These are phyloP conservation scores for Xiphorhynchus erythropygius DNA, from an alignment of 2,797 vertebrate species.

Conservation along the genomic window DNA sequence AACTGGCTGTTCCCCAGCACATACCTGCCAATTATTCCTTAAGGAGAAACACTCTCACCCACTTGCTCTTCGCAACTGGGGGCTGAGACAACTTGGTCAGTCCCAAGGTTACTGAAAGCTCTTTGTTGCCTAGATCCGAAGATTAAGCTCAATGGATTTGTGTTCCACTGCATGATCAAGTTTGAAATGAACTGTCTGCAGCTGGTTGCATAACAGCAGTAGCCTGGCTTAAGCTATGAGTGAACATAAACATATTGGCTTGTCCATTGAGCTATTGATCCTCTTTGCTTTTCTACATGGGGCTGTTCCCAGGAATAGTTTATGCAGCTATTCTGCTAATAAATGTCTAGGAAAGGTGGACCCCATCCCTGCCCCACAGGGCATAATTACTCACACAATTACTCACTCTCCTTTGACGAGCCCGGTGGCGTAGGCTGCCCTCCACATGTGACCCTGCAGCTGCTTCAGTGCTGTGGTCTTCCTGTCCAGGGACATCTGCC, in stretches of 20 bases:
- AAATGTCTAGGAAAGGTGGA: not conserved
- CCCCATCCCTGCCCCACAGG: not conserved
- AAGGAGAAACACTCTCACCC: not conserved
- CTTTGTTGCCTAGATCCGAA: not conserved
- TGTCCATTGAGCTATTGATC: not conserved
- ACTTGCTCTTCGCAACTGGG: not conserved
- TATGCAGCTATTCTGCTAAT: not conserved
- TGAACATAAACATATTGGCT: accelerated
- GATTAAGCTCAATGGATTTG: not conserved
- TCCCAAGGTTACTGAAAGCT: not conserved
- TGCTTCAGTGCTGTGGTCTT: constrained; percentile 95
- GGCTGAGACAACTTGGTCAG: not conserved
- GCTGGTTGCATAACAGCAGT: not conserved
- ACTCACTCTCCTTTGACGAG: constrained; percentile 95
- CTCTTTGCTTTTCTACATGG: not conserved
- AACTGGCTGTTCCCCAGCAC: not conserved
- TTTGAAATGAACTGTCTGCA: not conserved
- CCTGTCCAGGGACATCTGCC: constrained; percentile 97
- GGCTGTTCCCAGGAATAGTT: not conserved
- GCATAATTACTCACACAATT: constrained; percentile 78
- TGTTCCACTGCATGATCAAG: not conserved
- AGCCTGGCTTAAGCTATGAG: not conserved
- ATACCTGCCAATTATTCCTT: not conserved
- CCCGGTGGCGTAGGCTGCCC: constrained; percentile 86
- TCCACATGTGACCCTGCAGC: constrained; percentile 97